phyloP scores from a whole-genome alignment of 1,140 invertebrate species.

The Drosophila neocordata region DNA sequence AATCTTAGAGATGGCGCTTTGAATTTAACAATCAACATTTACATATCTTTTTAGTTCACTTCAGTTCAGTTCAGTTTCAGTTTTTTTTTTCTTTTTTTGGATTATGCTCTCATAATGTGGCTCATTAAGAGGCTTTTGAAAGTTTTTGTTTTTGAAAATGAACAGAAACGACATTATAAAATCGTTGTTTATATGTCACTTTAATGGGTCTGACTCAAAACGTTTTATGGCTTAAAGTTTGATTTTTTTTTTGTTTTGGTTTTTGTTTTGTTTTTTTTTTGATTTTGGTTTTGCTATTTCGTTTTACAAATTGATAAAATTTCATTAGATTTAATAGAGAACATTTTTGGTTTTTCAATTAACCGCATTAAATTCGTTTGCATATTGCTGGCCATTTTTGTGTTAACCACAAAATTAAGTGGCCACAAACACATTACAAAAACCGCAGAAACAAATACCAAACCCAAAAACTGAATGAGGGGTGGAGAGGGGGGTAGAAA shows the following conservation, averaged over 20 bases:
- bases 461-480: not conserved
- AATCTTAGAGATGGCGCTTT: conserved; percentile 49
- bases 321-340: conserved; percentile 47
- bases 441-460: conserved; percentile 18
- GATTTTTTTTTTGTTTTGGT: not conserved
- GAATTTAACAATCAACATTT: conserved; percentile 50
- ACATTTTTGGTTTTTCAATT: conserved; percentile 68
- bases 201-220: conserved; percentile 43
- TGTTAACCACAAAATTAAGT: conserved; percentile 75
- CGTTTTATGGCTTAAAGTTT: conserved; percentile 43
- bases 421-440: conserved; percentile 53
- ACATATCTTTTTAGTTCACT: conserved; percentile 53
- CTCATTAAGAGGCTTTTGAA: conserved; percentile 61
- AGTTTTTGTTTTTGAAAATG: conserved; percentile 51
- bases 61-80: conserved; percentile 30
- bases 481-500: not conserved
- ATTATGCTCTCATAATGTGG: conserved; percentile 57
- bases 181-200: conserved; percentile 51
- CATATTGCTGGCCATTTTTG: conserved; percentile 24
- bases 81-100: conserved; percentile 27
- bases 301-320: conserved; percentile 47
- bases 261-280: no score
- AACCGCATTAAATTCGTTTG: conserved; percentile 37
- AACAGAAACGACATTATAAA: conserved; percentile 31
- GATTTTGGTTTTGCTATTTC: conserved; percentile 5